These are phyloP conservation scores for Parnassius glacialis DNA, from an alignment of 2,888 invertebrate genomes.

Conservation along the genomic window DNA sequence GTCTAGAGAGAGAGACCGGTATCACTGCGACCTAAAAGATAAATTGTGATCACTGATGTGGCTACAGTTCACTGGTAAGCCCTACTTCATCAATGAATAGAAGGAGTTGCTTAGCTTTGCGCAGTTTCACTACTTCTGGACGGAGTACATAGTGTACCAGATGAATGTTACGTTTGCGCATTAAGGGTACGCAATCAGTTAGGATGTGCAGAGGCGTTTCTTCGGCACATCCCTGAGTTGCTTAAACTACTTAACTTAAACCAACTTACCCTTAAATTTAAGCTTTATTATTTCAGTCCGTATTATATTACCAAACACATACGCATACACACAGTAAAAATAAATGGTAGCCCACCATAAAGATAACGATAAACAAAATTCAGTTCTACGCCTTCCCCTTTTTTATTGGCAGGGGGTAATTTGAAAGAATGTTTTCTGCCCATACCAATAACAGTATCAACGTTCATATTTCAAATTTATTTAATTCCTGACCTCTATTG, in stretches of 20 bases:
- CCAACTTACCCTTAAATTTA: slow-evolving; percentile 51
- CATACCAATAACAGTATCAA: slow-evolving; percentile 28
- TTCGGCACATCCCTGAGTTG: too few relatives aligned
- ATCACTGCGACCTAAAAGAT: too few relatives aligned
- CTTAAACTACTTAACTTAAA: neutral
- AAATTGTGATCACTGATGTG: too few relatives aligned
- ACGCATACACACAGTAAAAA: slow-evolving; percentile 73
- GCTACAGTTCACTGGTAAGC: too few relatives aligned
- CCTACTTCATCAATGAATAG: too few relatives aligned
- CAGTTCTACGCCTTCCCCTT: slow-evolving; percentile 72
- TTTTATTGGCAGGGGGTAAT: slow-evolving; percentile 79
- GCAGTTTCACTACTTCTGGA: too few relatives aligned
- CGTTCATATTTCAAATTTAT: slow-evolving; percentile 13
- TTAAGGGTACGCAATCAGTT: too few relatives aligned
- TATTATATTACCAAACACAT: slow-evolving; percentile 72
- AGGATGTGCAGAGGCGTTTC: too few relatives aligned
- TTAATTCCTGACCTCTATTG: slow-evolving; percentile 29
- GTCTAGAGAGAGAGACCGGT: too few relatives aligned
- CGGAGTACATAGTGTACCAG: too few relatives aligned
- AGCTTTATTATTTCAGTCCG: slow-evolving; percentile 63
- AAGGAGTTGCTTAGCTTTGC: too few relatives aligned
- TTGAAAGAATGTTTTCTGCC: slow-evolving; percentile 74
- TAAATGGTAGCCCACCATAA: slow-evolving; percentile 74
- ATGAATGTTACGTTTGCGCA: too few relatives aligned
- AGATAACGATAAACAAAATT: slow-evolving; percentile 79